Evolutionary conservation across 2,113 vertebrate genomes (phyloP).

Genomic region (Otolemur garnettii): DNA sequence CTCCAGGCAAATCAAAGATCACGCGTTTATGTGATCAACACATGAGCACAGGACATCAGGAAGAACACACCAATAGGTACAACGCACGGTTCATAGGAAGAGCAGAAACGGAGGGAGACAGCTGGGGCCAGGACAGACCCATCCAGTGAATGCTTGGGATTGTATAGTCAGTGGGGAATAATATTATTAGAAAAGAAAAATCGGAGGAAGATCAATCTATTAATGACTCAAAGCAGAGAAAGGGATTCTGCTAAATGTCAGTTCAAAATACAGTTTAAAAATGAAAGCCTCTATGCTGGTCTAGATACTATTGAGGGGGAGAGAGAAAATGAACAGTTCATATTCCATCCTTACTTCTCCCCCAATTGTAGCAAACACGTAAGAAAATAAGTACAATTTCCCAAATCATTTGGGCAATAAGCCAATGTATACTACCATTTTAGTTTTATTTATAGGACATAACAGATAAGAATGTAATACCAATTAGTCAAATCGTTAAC

Average conservation of each 20-base stretch:
- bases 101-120: not conserved
- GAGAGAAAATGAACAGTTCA: not conserved
- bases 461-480: not conserved
- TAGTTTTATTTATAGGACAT: not conserved
- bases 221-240: conserved; percentile 36
- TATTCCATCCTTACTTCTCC: not conserved
- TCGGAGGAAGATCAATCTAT: conserved; percentile 26
- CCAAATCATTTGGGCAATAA: not conserved
- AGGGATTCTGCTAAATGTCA: not conserved
- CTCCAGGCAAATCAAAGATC: conserved; percentile 43
- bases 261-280: conserved; percentile 59
- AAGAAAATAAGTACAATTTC: conserved; percentile 27
- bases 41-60: not conserved
- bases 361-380: not conserved
- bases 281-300: conserved; percentile 17
- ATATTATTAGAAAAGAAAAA: conserved; percentile 44
- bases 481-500: not conserved
- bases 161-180: not conserved
- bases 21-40: not conserved
- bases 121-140: not conserved
- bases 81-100: not conserved
- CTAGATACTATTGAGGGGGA: not conserved
- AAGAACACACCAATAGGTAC: not conserved
- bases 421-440: not conserved
- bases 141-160: not conserved